These are phyloP conservation scores for Hydrochoerus hydrochaeris DNA, from an alignment of 2,113 vertebrate species.

Conservation along the genomic window DNA sequence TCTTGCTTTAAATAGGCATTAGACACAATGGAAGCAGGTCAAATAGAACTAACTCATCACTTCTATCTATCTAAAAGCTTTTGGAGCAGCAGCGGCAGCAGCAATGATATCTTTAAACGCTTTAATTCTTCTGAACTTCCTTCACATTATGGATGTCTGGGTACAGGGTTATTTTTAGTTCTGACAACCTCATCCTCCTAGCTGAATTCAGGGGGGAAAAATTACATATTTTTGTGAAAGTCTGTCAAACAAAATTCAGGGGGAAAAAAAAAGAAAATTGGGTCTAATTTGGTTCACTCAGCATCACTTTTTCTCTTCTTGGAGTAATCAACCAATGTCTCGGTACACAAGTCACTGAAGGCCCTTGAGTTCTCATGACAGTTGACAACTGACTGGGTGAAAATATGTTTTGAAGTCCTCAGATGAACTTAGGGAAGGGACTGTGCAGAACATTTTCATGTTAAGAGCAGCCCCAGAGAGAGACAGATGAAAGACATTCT, in stretches of 20 bases:
- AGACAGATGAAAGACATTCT: not conserved
- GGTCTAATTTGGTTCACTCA: slow-evolving; percentile 68
- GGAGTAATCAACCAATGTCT: slow-evolving; percentile 63
- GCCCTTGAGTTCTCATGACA: not conserved
- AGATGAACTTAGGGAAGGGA: slow-evolving; percentile 40
- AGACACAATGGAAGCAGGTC: not conserved
- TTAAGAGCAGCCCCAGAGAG: not conserved
- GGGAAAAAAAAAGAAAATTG: slow-evolving; percentile 33
- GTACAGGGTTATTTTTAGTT: slow-evolving; percentile 73
- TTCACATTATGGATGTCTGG: slow-evolving; percentile 59
- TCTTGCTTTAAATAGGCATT: slow-evolving; percentile 34
- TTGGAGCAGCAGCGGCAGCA: not conserved
- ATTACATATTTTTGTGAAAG: slow-evolving; percentile 55
- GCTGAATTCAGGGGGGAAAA: slow-evolving; percentile 50
- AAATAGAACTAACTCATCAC: not conserved
- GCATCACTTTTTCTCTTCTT: slow-evolving; percentile 57
- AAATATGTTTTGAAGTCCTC: slow-evolving; percentile 26
- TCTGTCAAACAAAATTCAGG: slow-evolving; percentile 66
- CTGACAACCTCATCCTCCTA: slow-evolving; percentile 66
- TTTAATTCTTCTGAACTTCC: slow-evolving; percentile 69
- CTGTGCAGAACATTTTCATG: not conserved
- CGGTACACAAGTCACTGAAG: slow-evolving; percentile 20
- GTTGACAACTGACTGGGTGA: not conserved
- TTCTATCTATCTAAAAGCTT: not conserved
- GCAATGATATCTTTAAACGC: slow-evolving; percentile 41